Conservation (phyloP, 2,113 vertebrate genomes). For the Osmerus eperlanus region DNA sequence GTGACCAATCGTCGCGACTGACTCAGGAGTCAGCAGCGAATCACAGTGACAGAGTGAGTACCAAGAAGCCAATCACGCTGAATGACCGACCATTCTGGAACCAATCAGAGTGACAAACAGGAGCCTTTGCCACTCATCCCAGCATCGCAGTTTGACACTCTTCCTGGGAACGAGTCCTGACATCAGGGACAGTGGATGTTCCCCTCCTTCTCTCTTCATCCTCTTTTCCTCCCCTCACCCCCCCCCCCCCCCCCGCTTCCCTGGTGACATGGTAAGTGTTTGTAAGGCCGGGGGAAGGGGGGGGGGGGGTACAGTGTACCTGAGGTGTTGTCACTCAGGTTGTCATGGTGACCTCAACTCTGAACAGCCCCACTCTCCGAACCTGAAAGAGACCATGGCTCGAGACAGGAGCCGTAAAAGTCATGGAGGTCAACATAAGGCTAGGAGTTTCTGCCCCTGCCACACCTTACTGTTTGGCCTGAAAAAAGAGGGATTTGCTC, state of each 20-base stretch:
- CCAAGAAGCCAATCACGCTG: constrained; percentile 41
- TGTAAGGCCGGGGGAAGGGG: too few relatives aligned
- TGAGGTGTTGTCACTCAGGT: too few relatives aligned
- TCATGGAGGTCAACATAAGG: too few relatives aligned
- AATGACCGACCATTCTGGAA: constrained; percentile 36
- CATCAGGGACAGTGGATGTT: constrained; percentile 10
- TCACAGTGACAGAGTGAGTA: constrained; percentile 36
- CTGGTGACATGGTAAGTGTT: too few relatives aligned
- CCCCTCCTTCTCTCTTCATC: constrained; percentile 5
- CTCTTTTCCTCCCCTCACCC: not conserved
- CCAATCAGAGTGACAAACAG: constrained; percentile 27
- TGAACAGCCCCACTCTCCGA: too few relatives aligned
- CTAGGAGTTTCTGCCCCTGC: too few relatives aligned
- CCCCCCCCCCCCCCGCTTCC: not conserved
- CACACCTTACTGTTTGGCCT: too few relatives aligned
- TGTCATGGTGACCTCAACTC: too few relatives aligned
- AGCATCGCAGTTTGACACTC: not conserved
- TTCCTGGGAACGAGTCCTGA: not conserved
- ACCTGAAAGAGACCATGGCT: too few relatives aligned
- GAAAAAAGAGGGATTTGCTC: too few relatives aligned
- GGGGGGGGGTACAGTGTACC: too few relatives aligned
- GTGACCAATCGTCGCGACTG: constrained; percentile 57
- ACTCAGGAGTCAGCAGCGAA: constrained; percentile 57
- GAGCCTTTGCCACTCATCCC: not conserved
- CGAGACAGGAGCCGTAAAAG: too few relatives aligned